These are phyloP conservation scores for Gila orcuttii DNA, from an alignment of 2,113 vertebrate genomes.

Conservation along the genomic window DNA sequence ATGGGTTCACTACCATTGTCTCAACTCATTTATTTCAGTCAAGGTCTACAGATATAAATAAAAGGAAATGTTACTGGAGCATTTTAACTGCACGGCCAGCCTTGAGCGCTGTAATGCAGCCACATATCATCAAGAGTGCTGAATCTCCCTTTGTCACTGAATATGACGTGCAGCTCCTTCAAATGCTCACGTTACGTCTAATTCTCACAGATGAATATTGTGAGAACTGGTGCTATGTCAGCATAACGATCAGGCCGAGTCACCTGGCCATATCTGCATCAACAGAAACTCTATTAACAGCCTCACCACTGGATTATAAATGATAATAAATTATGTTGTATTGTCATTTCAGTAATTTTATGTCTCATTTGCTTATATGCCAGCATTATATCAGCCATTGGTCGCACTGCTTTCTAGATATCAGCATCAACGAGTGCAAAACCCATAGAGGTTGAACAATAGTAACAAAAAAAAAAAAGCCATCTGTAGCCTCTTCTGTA, in stretches of 20 bases:
- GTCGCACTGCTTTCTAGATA: no score
- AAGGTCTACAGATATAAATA: constrained; percentile 85
- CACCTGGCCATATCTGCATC: neutral
- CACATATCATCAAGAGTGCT: constrained; percentile 85
- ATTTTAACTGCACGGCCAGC: constrained; percentile 77
- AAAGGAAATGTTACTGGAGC: constrained; percentile 81
- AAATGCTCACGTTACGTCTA: constrained; percentile 72
- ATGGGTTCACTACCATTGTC: constrained; percentile 74
- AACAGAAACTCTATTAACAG: neutral
- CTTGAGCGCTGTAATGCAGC: constrained; percentile 81
- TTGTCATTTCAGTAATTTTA: no score
- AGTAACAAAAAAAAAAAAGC: no score
- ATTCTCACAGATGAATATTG: constrained; percentile 74
- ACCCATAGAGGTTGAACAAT: no score
- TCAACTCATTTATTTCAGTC: constrained; percentile 83
- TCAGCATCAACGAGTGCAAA: no score
- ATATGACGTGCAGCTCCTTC: constrained; percentile 73
- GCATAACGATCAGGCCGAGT: neutral
- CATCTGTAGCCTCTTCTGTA: no score
- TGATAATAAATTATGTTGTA: no score
- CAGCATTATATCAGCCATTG: no score
- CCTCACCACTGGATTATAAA: neutral
- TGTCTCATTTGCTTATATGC: no score
- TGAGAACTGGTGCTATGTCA: constrained; percentile 59
- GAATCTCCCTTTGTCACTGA: constrained; percentile 78